phyloP scores from a whole-genome alignment of 2,113 vertebrate genomes.

The Thymallus thymallus region DNA sequence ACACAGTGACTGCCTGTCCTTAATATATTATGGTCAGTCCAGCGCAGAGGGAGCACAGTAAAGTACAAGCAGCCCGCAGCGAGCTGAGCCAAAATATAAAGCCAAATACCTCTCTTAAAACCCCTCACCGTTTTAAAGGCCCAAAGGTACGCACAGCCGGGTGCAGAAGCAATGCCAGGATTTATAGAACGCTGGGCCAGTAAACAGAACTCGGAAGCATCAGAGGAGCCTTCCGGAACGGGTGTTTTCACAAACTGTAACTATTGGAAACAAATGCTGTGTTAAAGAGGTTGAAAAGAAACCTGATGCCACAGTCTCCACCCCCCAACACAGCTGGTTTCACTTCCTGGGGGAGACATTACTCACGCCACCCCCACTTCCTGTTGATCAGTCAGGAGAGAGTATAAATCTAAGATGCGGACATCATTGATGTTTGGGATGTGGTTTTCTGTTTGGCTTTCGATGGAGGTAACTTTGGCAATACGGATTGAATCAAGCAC shows the following conservation, averaged over 20 bases:
- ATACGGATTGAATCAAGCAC: too few species aligned
- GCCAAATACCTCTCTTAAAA: constrained; percentile 59
- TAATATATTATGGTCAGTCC: constrained; percentile 58
- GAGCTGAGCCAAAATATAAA: constrained; percentile 58
- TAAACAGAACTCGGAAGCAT: constrained; percentile 44
- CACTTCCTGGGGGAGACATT: constrained; percentile 31
- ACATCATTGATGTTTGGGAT: too few species aligned
- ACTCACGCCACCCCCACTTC: not conserved
- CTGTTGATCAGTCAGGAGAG: too few species aligned
- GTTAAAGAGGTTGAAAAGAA: constrained; percentile 73
- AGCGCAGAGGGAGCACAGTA: constrained; percentile 59
- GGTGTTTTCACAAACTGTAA: constrained; percentile 64
- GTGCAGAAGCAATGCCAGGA: constrained; percentile 45
- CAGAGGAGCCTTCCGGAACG: constrained; percentile 52
- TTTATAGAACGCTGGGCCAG: constrained; percentile 44
- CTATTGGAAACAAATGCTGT: constrained; percentile 64
- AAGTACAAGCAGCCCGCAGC: constrained; percentile 60
- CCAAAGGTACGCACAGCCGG: constrained; percentile 43
- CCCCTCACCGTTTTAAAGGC: too few species aligned
- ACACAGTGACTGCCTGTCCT: constrained; percentile 52
- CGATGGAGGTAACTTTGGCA: too few species aligned
- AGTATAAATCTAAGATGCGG: too few species aligned
- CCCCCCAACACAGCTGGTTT: constrained; percentile 26
- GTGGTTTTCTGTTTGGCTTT: too few species aligned
- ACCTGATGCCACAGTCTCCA: constrained; percentile 53